Conservation (phyloP, 2,113 vertebrate species). For the Pseudorhombus dupliciocellatus region DNA sequence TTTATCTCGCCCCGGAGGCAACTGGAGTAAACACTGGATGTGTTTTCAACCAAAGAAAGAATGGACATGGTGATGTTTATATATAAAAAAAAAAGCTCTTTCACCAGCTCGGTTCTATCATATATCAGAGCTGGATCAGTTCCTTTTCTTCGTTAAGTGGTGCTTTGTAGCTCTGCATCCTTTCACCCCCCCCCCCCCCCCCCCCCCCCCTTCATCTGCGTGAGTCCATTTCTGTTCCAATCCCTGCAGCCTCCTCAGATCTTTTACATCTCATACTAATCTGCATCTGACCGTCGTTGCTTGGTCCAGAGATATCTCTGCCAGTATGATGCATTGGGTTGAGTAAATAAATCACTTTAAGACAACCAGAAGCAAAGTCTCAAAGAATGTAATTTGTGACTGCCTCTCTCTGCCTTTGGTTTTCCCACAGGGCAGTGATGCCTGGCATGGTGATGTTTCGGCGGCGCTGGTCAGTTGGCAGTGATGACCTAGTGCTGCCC, state of each 20-base stretch:
- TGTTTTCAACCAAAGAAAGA: slow-evolving; percentile 21
- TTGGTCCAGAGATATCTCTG: neutral
- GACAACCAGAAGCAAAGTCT: too few relatives aligned
- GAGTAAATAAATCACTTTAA: too few relatives aligned
- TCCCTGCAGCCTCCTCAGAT: neutral
- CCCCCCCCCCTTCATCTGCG: slow-evolving; percentile 8
- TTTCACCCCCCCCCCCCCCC: slow-evolving; percentile 65
- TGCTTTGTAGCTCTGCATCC: slow-evolving; percentile 19
- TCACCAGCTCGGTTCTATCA: slow-evolving; percentile 13
- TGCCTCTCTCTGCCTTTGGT: neutral
- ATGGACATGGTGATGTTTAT: neutral
- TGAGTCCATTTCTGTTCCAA: slow-evolving; percentile 22
- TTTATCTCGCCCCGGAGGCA: slow-evolving; percentile 51
- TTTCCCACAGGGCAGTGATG: slow-evolving; percentile 83
- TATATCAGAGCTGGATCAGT: slow-evolving; percentile 19
- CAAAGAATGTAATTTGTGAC: slow-evolving; percentile 14
- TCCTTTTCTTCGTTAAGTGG: slow-evolving; percentile 21
- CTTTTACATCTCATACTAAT: neutral
- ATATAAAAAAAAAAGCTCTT: slow-evolving; percentile 34
- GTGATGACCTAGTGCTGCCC: slow-evolving; percentile 99
- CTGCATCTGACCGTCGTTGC: neutral
- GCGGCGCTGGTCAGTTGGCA: slow-evolving; percentile 99
- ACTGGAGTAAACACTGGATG: slow-evolving; percentile 20
- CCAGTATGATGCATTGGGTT: slow-evolving; percentile 2
- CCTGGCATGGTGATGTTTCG: slow-evolving; percentile 99